A percentile compares a stretch with the other conserved stretches of the same genome.
These are phyloP conservation scores for Sinella curviseta DNA, from an alignment of 1,140 invertebrate genomes.

Conservation along the genomic window DNA sequence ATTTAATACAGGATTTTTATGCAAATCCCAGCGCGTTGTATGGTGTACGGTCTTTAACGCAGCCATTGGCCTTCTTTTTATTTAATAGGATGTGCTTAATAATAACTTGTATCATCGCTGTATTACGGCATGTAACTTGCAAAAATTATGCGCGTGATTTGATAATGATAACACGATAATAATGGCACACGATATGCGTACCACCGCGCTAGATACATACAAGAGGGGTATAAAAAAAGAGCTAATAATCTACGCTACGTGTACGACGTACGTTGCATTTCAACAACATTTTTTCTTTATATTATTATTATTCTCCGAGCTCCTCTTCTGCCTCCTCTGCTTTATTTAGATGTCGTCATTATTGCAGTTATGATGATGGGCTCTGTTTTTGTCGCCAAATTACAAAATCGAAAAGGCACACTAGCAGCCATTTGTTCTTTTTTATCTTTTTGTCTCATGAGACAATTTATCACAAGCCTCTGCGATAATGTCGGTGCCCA, in stretches of 20 bases:
- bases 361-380: too few relatives aligned
- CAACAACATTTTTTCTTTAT: too few relatives aligned
- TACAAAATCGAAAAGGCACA: too few relatives aligned
- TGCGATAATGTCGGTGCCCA: too few relatives aligned
- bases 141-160: not conserved
- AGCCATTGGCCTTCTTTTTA: not conserved
- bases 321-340: too few relatives aligned
- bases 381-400: too few relatives aligned
- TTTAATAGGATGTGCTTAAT: not conserved
- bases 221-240: not conserved
- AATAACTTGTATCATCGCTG: too few relatives aligned
- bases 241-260: not conserved
- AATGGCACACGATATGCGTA: not conserved
- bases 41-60: not conserved
- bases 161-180: not conserved
- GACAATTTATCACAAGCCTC: too few relatives aligned
- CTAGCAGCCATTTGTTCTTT: too few relatives aligned
- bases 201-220: not conserved
- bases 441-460: too few relatives aligned
- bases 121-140: not conserved
- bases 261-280: not conserved
- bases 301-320: too few relatives aligned
- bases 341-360: too few relatives aligned
- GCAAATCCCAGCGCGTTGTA: not conserved
- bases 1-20: constrained; percentile 3